These are phyloP conservation scores for Microtus montanus DNA, from an alignment of 2,113 vertebrate species.

Conservation along the genomic window DNA sequence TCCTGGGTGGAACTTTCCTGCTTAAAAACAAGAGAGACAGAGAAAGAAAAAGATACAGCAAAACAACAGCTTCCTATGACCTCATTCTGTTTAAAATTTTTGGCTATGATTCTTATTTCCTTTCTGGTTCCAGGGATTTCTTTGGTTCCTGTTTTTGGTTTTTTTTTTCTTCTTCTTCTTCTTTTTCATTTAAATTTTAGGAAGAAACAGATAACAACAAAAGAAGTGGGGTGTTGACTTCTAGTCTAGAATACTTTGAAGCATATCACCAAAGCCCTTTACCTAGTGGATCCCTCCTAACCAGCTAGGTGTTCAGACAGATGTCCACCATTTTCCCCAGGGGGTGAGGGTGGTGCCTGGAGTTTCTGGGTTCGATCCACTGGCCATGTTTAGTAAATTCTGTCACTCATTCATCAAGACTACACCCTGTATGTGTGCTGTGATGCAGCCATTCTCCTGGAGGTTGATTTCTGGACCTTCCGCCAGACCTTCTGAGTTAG, in stretches of 20 bases:
- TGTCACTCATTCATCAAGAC: conserved; percentile 25
- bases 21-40: neutral
- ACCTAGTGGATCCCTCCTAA: neutral
- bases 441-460: neutral
- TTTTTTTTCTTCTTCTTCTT: neutral
- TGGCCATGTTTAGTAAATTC: neutral
- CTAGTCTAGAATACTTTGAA: conserved; percentile 23
- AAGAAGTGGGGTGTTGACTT: conserved; percentile 30
- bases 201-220: conserved; percentile 37
- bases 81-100: conserved; percentile 79
- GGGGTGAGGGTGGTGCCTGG: neutral
- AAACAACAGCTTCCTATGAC: conserved; percentile 77
- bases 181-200: conserved; percentile 34
- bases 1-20: conserved; percentile 70
- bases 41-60: conserved; percentile 35
- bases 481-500: neutral
- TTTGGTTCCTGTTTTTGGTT: too few relatives aligned
- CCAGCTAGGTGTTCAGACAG: neutral
- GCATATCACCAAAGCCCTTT: neutral
- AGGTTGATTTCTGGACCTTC: neutral
- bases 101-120: conserved; percentile 70
- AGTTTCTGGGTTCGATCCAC: neutral
- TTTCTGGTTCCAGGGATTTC: conserved; percentile 40
- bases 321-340: neutral
- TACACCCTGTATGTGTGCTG: neutral